Evolutionary conservation across 2,888 invertebrate genomes (phyloP), one percentile per base, ranked within the genome.

Genomic region (Thymelicus sylvestris): DNA sequence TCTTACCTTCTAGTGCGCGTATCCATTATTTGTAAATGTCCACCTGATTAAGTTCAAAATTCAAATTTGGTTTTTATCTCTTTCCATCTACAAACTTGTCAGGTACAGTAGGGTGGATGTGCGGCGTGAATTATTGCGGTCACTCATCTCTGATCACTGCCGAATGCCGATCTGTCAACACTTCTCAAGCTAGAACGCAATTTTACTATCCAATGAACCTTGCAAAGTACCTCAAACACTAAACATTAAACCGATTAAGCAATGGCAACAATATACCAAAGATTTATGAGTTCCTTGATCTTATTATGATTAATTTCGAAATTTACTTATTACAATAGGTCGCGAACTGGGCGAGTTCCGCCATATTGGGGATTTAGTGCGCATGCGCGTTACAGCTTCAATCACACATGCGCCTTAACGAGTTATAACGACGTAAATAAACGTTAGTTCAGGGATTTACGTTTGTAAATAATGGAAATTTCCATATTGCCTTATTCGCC

Each of bases 101-200:
- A 68, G 15, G 57, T 31, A 62, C 59, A 59, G 47, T 19, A 60
- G 55, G 55, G n/a, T 52, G 62, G 67, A 31, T 62, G 55, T 31
- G 31, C 77, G 75, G 68, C 76, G 76, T 79, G 78, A 78, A 81
- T 78, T 76, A 80, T 77, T 80, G 76, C 76, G 79, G 77, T 79
- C 81, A 81, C 83, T 83, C 85, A 85, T 88, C 77, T 81, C 80
- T 80, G 77, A 83, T 83, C 81, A 75, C 78, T 78, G 81, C 82
- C 74, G 78, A 75, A 78, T 78, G 81, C 82, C 74, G 78, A 83
- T 82, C 83, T 88, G 87, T 89, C 89, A 88, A 88, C 89, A 88
- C 62, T 63, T 61, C 66, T 71, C 57, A 63, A 73, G 12, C 44
- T 60, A 61, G 44, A 70, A 24, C 50, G 72, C 13, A 41, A 41